These are phyloP conservation scores for Amblyjoppa fuscipennis DNA, from an alignment of 2,888 invertebrate genomes.

Conservation along the genomic window DNA sequence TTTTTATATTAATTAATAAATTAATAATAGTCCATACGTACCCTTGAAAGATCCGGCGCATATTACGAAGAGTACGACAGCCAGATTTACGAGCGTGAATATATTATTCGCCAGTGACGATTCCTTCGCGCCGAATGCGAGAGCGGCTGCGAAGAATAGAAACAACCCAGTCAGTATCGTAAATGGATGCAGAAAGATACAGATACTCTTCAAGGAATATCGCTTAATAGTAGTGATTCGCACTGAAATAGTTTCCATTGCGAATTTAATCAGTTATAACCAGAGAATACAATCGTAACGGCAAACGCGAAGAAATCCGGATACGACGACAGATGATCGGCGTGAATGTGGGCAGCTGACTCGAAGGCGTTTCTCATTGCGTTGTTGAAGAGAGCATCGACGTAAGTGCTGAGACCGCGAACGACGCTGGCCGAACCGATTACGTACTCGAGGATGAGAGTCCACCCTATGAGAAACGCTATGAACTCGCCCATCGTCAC, in stretches of 20 bases:
- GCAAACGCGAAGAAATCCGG: conserved; percentile 92
- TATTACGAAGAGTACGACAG: conserved; percentile 93
- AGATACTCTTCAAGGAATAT: not conserved
- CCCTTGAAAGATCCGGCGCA: conserved; percentile 92
- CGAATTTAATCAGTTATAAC: conserved; percentile 82
- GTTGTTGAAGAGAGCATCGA: conserved; percentile 90
- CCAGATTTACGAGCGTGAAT: conserved; percentile 93
- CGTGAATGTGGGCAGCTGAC: conserved; percentile 89
- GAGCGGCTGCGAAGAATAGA: conserved; percentile 86
- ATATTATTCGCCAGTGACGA: conserved; percentile 95
- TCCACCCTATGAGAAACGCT: conserved; percentile 97
- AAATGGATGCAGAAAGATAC: conserved; percentile 30
- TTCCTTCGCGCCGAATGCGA: conserved; percentile 95
- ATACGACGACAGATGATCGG: conserved; percentile 89
- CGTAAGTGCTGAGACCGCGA: conserved; percentile 92
- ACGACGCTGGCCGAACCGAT: conserved; percentile 95
- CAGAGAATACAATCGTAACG: conserved; percentile 90
- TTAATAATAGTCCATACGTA: conserved; percentile 77
- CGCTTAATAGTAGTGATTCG: not conserved
- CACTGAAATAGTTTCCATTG: too few species aligned
- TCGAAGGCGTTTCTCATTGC: conserved; percentile 89
- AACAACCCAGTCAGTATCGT: conserved; percentile 20
- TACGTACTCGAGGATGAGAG: conserved; percentile 95
- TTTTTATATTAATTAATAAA: not conserved
- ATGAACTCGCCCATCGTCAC: conserved; percentile 96